Percentiles rank a stretch among this genome's conserved stretches.
phyloP scores from a whole-genome alignment of 2,797 vertebrate species.

The Delichon dasypus region DNA sequence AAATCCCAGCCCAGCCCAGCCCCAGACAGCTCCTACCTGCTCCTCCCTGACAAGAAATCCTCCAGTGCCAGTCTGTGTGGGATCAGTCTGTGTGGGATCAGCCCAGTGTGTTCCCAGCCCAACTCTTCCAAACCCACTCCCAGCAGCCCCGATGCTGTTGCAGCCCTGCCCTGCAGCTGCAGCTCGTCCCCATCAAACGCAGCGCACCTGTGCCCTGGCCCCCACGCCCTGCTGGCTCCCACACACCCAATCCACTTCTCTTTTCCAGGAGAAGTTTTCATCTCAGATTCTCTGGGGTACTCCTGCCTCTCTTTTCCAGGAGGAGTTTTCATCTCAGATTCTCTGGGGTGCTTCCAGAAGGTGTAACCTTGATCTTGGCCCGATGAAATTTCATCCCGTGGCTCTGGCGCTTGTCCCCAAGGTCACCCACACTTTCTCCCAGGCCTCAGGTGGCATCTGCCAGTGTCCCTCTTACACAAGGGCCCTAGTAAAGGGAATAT shows the following conservation, averaged over 20 bases:
- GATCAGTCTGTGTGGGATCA: accelerated
- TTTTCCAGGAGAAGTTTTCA: background rate
- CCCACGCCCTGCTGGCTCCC: accelerated
- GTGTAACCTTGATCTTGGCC: background rate
- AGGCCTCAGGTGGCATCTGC: background rate
- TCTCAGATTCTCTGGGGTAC: background rate
- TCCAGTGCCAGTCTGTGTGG: accelerated
- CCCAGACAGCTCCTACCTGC: background rate
- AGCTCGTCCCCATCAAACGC: background rate
- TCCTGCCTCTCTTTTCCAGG: background rate
- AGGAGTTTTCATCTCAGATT: background rate
- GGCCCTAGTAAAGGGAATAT: accelerated
- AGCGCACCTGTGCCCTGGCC: background rate
- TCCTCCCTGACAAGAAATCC: background rate
- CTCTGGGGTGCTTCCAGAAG: background rate
- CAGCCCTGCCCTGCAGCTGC: background rate
- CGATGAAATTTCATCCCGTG: background rate
- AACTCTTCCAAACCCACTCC: accelerated
- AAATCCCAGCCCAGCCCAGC: accelerated
- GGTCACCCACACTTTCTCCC: background rate
- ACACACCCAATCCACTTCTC: accelerated
- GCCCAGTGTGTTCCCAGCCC: background rate
- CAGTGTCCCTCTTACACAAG: background rate
- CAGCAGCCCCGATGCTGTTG: background rate
- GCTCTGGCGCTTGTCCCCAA: background rate